Percentiles rank a stretch among this genome's conserved stretches.
Evolutionary conservation across 2,797 vertebrate genomes (phyloP).

Genomic region (Girardinus metallicus): DNA sequence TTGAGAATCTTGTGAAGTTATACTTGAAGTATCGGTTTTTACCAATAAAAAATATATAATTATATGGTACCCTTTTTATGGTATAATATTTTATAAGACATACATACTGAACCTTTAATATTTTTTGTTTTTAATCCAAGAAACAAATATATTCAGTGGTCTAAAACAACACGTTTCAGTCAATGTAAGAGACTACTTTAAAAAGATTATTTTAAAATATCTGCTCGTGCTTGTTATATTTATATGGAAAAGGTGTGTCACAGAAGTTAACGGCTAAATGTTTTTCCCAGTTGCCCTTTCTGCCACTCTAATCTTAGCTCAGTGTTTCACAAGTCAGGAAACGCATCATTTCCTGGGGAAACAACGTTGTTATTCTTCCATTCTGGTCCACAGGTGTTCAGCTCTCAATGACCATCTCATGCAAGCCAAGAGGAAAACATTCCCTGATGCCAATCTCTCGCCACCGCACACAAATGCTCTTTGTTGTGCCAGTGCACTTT

Average conservation of each 20-base stretch:
- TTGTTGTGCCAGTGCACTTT: constrained; percentile 63
- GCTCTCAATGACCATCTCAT: constrained; percentile 58
- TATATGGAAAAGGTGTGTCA: constrained; percentile 11
- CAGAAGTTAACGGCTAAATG: constrained; percentile 42
- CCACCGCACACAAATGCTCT: constrained; percentile 69
- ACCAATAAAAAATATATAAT: no score
- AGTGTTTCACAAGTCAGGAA: constrained; percentile 66
- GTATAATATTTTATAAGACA: no score
- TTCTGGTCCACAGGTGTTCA: constrained; percentile 76
- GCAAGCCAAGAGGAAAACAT: constrained; percentile 41
- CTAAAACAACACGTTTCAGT: neutral
- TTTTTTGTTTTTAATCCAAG: neutral
- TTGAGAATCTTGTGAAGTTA: neutral
- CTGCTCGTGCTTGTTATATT: neutral
- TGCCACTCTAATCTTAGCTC: constrained; percentile 60
- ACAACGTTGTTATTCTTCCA: constrained; percentile 76
- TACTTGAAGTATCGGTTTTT: neutral
- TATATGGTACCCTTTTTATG: no score
- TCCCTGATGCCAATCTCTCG: constrained; percentile 62
- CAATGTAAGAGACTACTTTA: neutral
- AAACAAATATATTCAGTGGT: neutral
- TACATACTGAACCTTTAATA: no score
- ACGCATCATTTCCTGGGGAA: constrained; percentile 73
- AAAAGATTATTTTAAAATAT: constrained; percentile 7
- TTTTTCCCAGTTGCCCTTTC: constrained; percentile 44